Base-by-base conservation (phyloP, 2,888 invertebrate species). In the Limnephilus lunatus region DNA sequence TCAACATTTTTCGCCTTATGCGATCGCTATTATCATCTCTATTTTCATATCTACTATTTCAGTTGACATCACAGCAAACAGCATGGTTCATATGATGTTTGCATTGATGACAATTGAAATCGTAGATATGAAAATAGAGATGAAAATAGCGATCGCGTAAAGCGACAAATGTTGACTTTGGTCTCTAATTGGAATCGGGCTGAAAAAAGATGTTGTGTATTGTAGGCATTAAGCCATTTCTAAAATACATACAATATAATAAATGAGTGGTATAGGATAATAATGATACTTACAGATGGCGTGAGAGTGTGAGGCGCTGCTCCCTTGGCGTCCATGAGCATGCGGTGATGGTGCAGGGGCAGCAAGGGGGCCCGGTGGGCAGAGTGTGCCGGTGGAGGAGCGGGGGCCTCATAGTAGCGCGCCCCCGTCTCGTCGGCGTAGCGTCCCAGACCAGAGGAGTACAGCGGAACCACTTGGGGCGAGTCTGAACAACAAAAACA, bases 401-500 rank as follows among this genome's bases (percentile, higher is more conserved):
- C 94, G 94, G 93, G 95, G 94, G 96, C 96, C 92, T 97, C 97
- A 94, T 96, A 97, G 94, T 96, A 96, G 11, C 96, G 95, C 44
- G 95, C 95, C 0, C 95, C 94, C 92, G 96, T 96, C 94, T 97
- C 95, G 90, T 94, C 95, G 94, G 94, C 96, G 94, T 95, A 96
- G 95, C 91, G 94, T 95, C 94, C 94, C 96, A 94, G 94, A 96
- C 95, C 53, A n/a, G n/a, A n/a, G 15, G 96, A 96, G 95, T 97
- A 97, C 11, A 97, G 97, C 94, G 97, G 97, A 11, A 97, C 97
- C 88, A 97, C 97, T 95, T 97, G 97, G 31, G 97, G 97, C 89
- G 97, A 97, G 95, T 97, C 97, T 97, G 93, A 32, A 94, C 30
- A 85, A 15, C 4, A 89, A 25, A 39, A n/a, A 68, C 68, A 68